Evolutionary conservation across 2,113 vertebrate species (phyloP), one percentile per base, ranked within the genome.

Genomic region (Cinclus cinclus): DNA sequence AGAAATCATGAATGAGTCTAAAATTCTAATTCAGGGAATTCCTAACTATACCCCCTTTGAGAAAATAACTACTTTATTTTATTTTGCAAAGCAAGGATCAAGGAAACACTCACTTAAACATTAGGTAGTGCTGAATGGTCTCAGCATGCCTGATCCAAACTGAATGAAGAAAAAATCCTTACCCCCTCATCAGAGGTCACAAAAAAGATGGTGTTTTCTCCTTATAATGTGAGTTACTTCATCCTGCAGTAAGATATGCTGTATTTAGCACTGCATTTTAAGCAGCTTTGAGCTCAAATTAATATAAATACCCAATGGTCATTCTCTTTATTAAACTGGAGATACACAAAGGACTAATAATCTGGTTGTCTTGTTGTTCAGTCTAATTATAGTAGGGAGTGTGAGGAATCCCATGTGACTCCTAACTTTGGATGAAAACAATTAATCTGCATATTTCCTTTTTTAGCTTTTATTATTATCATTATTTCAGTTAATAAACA

Each of bases 241-340:
- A 86, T 67, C 39, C 60, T 87, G 49, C 52, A 71, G 55, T 67
- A 71, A 78, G 59, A 91, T 88, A 55, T 67, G 50, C 63, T 77
- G 90, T 93, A 96, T 93, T 96, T 97, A 93, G 91, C 9, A 0
- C 63, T 93, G 73, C 18, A 47, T 91, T 95, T 97, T 91, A 92
- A 94, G 82, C 85, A 65, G 52, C 60, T 64, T 65, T 93, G 89
- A 95, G 88, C 69, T 90, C 80, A 85, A 95, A 94, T 86, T 76
- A 94, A 67, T 90, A 88, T 65, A 91, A 96, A 93, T 95, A 93
- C 96, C 90, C 94, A 91, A 6, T 70, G 89, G 96, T 93, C 94
- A 97, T 92, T 97, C 96, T 90, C 87, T 91, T 96, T 96, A 94
- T 97, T 97, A 97, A 97, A 95, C 81, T 64, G 33, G 77, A 94